Evolutionary conservation across 2,113 vertebrate genomes (phyloP).

Genomic region (Oreochromis tanganicae): DNA sequence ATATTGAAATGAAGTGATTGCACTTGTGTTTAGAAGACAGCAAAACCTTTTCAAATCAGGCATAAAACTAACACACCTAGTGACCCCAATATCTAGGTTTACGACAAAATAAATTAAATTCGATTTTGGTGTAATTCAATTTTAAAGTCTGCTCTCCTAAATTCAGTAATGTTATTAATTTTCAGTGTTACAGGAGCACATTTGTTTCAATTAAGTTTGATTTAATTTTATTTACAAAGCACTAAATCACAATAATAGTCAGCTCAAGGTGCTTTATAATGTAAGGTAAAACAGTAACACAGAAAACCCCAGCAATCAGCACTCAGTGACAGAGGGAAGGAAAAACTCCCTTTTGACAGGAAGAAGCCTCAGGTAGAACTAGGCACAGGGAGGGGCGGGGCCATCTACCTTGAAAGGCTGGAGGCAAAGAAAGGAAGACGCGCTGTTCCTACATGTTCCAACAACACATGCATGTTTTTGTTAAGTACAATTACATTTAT

Average conservation of each 20-base stretch:
- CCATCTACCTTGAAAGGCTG: background rate
- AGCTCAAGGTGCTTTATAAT: rapidly evolving
- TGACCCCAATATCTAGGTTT: background rate
- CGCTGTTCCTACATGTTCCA: background rate
- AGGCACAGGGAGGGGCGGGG: background rate
- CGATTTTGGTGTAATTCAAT: background rate
- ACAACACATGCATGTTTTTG: background rate
- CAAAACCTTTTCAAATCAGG: background rate
- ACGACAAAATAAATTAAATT: background rate
- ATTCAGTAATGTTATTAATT: background rate
- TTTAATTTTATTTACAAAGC: background rate
- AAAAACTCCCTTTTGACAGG: background rate
- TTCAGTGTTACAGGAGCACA: background rate
- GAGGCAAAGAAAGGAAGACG: background rate
- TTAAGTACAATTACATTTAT: background rate
- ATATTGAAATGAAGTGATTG: background rate
- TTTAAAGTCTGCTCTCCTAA: background rate
- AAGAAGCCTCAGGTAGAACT: background rate
- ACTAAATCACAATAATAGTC: rapidly evolving
- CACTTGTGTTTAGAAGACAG: background rate
- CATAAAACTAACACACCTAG: rapidly evolving
- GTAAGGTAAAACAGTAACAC: rapidly evolving
- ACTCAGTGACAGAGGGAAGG: background rate
- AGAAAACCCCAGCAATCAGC: background rate
- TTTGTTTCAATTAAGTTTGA: background rate